Percentiles rank a stretch among this genome's conserved stretches.
phyloP scores from a whole-genome alignment of 2,113 vertebrate genomes.

The Scomber scombrus region DNA sequence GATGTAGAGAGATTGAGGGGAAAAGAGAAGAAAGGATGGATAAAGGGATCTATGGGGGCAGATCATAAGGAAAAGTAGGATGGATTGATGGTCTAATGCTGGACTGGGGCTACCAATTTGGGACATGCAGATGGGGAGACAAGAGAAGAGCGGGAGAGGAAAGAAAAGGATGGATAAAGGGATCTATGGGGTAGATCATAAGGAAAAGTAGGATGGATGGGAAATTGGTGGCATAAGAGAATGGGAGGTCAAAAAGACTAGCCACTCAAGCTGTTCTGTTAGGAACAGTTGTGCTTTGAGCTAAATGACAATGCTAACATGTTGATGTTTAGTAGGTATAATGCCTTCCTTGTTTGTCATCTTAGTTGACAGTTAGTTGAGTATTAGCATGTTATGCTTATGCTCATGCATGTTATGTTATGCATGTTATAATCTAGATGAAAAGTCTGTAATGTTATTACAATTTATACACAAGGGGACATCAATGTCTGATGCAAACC shows the following conservation, averaged over 20 bases:
- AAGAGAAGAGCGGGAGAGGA: not conserved
- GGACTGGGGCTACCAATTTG: conserved; percentile 50
- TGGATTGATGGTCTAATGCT: conserved; percentile 5
- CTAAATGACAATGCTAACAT: not conserved
- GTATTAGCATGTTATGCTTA: too few relatives aligned
- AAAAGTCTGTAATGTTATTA: not conserved
- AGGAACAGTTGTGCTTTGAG: not conserved
- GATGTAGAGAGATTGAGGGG: not conserved
- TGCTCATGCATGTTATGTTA: too few relatives aligned
- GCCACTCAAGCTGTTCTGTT: not conserved
- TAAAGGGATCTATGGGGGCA: not conserved
- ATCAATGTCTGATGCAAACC: not conserved
- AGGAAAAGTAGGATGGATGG: too few relatives aligned
- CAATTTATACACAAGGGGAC: not conserved
- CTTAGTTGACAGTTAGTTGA: not conserved
- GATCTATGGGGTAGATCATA: not conserved
- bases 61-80: not conserved
- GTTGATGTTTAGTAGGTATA: not conserved
- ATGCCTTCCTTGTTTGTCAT: too few relatives aligned
- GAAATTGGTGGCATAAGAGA: too few relatives aligned
- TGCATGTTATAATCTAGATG: too few relatives aligned
- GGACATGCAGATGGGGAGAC: conserved; percentile 6
- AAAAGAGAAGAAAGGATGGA: not conserved
- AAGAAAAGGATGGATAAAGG: not conserved
- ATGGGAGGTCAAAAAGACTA: not conserved